These are phyloP conservation scores for Tiliqua scincoides DNA, from an alignment of 2,113 vertebrate species.

Conservation along the genomic window DNA sequence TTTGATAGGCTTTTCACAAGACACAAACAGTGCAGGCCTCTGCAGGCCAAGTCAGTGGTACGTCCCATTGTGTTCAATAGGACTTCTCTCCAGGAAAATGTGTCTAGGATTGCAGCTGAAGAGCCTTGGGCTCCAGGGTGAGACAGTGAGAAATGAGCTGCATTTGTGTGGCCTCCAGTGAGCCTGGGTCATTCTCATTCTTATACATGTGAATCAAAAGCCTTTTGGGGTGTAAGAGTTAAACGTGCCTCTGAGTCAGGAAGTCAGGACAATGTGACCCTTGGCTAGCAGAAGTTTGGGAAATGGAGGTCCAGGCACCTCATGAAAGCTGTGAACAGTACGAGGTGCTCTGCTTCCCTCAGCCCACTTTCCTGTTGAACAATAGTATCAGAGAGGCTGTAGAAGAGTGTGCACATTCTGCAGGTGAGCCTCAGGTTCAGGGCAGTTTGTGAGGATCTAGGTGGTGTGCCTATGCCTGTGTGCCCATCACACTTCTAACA, in stretches of 20 bases:
- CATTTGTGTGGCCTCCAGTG: no score
- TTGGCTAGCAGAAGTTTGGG: background rate
- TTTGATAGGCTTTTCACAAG: background rate
- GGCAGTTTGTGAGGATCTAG: background rate
- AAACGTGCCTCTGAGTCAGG: no score
- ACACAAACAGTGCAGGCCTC: background rate
- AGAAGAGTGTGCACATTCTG: background rate
- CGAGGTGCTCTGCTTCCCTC: background rate
- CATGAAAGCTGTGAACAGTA: background rate
- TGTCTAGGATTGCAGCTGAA: no score
- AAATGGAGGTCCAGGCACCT: background rate
- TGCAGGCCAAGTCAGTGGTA: background rate
- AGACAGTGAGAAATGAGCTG: no score
- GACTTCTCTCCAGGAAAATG: no score
- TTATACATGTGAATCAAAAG: no score
- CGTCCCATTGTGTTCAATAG: no score
- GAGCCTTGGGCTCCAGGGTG: no score
- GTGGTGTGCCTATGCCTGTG: background rate
- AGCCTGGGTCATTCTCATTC: no score
- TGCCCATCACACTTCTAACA: background rate
- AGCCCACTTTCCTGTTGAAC: background rate
- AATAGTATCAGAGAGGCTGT: background rate
- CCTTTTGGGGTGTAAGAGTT: no score
- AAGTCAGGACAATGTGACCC: background rate
- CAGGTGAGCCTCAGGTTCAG: background rate